Base-by-base conservation (phyloP, 2,113 vertebrate genomes). In the Mormyrus lacerda region DNA sequence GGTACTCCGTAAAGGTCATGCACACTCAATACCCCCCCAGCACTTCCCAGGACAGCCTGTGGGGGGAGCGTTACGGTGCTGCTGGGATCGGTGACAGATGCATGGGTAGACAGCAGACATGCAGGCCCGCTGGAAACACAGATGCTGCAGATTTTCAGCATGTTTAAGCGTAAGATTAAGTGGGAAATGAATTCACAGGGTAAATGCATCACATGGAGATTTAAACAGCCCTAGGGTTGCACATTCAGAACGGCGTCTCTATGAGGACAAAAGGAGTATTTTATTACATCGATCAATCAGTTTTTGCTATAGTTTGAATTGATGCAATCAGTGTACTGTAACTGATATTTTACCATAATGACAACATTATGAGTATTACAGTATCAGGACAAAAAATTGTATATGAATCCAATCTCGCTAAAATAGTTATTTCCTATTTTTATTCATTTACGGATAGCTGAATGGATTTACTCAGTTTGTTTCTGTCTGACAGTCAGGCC, bases 331-430 rank as follows among this genome's bases (percentile, higher is more conserved):
- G 82, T 47, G 21, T 47, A 21, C 35, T 47, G 82, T 84, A 84
- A 45, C 79, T 83, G 79, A 83, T 83, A 83, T 45, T 83, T 45
- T 83, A 42, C 42, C 21, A 83, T 83, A 83, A 83, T 83, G 39
- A 83, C 79, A 44, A 84, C 24, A 47, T 47, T 47, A 44, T 84
- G 44, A n/a, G 42, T 84, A 45, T 84, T 84, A 84, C 44, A 84
- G 17, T 82, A 7, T 44, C 76, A 82, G 7, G 42, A 82, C 35
- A 44, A 44, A 82, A 44, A 42, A 44, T 44, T 44, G 44, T 17
- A 82, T 82, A 44, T 44, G 39, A 82, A 82, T 82, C 76, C 76
- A 82, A 44, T 82, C 42, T 42, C 2, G 2, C 39, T 44, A 3
- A 79, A 44, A 44, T 82, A 44, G 35, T 82, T 44, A 24, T 82